Percentiles rank a stretch among this genome's conserved stretches.
phyloP scores from a whole-genome alignment of 2,888 invertebrate genomes.

The Leuctra nigra region DNA sequence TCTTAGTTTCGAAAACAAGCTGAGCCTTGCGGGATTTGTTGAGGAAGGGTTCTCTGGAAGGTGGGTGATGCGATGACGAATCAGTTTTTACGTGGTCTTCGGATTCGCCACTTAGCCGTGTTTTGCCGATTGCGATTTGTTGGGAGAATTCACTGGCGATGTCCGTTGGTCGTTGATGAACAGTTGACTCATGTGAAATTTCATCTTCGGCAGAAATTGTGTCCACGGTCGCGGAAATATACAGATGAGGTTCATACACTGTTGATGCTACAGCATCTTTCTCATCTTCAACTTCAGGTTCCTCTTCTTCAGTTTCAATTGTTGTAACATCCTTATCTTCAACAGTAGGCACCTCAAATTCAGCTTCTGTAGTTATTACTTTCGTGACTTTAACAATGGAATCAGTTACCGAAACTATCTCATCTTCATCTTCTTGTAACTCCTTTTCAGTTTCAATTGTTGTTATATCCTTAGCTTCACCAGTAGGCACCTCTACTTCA shows the following conservation, averaged over 20 bases:
- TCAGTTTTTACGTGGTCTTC: not conserved
- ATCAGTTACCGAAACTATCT: too few relatives aligned
- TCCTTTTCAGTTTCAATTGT: too few relatives aligned
- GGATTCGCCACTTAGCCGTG: not conserved
- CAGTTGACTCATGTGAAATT: not conserved
- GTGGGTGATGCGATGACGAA: not conserved
- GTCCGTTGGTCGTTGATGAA: slow-evolving; percentile 5
- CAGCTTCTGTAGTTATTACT: too few relatives aligned
- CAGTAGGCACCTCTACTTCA: not conserved
- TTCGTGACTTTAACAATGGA: too few relatives aligned
- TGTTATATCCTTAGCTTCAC: too few relatives aligned
- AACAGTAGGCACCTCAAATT: too few relatives aligned
- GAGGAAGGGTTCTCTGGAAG: slow-evolving; percentile 5
- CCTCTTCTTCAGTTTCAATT: not conserved
- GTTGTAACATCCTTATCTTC: not conserved
- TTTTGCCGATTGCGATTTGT: slow-evolving; percentile 2
- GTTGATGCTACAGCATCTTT: not conserved
- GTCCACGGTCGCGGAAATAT: not conserved
- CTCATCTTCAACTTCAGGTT: not conserved
- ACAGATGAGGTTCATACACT: not conserved
- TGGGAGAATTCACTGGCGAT: slow-evolving; percentile 4
- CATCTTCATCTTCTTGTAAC: too few relatives aligned
- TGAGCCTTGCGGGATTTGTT: slow-evolving; percentile 4
- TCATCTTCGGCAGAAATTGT: not conserved
- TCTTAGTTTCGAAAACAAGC: slow-evolving; percentile 8